These are phyloP conservation scores for Acanthosepion esculentum DNA, from an alignment of 2,888 invertebrate species.

Conservation along the genomic window DNA sequence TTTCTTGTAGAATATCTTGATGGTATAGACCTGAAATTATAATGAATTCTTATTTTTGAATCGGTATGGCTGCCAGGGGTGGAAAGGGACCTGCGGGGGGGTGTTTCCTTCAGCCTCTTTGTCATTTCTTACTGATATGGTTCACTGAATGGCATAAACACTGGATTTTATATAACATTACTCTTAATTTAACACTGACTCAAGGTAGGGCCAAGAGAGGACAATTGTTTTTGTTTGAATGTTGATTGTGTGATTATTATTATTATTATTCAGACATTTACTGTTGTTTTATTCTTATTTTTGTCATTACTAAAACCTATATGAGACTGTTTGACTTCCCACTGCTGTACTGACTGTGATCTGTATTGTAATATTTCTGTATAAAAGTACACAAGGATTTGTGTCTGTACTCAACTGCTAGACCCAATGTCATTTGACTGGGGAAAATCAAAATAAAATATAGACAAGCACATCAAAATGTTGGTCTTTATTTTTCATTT, in stretches of 20 bases:
- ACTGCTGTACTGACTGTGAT: constrained; percentile 9
- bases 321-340: background rate
- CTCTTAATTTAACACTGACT: background rate
- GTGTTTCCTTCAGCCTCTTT: background rate
- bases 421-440: background rate
- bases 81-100: background rate
- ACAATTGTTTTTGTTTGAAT: background rate
- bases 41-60: background rate
- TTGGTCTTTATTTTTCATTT: background rate
- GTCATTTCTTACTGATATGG: constrained; percentile 15
- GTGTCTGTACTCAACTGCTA: constrained; percentile 33
- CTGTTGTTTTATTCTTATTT: background rate
- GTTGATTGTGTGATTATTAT: constrained; percentile 1
- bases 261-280: background rate
- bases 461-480: background rate
- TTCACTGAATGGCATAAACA: background rate
- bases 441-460: constrained; percentile 1
- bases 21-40: too few species aligned
- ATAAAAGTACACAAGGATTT: background rate
- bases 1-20: background rate
- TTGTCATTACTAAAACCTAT: background rate
- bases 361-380: constrained; percentile 33
- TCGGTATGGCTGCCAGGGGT: background rate
- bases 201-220: background rate
- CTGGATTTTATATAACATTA: background rate